Conservation (phyloP, 2,888 invertebrate species). For the Masnerella sp. region DNA sequence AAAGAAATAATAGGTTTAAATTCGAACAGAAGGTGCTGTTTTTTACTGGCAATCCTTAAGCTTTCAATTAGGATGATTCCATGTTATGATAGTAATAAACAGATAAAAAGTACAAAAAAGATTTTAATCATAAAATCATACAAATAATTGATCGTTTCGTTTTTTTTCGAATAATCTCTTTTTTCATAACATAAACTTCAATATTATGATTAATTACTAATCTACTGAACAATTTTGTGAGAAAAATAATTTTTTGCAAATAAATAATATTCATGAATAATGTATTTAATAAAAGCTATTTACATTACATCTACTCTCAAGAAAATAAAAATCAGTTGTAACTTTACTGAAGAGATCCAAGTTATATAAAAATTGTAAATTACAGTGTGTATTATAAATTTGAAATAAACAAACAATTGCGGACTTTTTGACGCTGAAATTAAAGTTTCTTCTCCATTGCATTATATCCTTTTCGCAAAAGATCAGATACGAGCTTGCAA, state of each 20-base stretch:
- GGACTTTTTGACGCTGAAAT: conserved; percentile 24
- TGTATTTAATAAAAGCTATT: no score
- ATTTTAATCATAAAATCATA: background rate
- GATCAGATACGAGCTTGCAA: conserved; percentile 33
- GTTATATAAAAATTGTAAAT: no score
- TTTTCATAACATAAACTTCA: background rate
- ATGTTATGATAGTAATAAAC: conserved; percentile 8
- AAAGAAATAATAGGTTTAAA: conserved; percentile 19
- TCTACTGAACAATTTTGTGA: no score
- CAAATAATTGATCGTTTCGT: background rate
- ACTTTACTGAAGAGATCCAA: no score
- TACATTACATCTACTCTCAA: no score
- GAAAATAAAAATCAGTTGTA: no score
- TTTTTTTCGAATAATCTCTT: no score
- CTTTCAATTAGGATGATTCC: background rate
- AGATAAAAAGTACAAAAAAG: conserved; percentile 3
- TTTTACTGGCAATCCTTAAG: conserved; percentile 5
- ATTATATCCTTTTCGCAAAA: conserved; percentile 22
- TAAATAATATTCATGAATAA: no score
- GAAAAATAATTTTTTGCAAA: no score
- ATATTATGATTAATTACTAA: no score
- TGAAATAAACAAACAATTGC: conserved; percentile 13
- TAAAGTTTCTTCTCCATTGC: conserved; percentile 25
- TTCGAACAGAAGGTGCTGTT: background rate
- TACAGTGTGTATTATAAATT: background rate